phyloP scores from a whole-genome alignment of 2,797 vertebrate species.

The Lemur catta region DNA sequence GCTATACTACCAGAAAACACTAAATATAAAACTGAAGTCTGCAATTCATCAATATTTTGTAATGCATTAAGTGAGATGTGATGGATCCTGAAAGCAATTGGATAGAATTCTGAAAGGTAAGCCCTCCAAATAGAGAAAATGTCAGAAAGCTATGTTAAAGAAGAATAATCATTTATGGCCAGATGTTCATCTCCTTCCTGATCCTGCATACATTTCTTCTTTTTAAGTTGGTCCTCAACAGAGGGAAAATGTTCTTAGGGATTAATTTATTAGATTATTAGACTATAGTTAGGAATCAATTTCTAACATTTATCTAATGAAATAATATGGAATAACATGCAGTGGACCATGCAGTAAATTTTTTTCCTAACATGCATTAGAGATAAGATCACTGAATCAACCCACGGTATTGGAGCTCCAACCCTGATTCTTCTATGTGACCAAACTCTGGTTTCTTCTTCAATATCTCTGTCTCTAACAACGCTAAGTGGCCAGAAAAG shows the following conservation, averaged over 20 bases:
- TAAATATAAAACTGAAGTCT: constrained; percentile 30
- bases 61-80: background rate
- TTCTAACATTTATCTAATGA: background rate
- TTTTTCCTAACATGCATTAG: background rate
- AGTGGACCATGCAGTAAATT: background rate
- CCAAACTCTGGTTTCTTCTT: background rate
- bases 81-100: background rate
- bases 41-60: background rate
- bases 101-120: background rate
- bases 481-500: background rate
- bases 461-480: background rate
- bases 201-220: background rate
- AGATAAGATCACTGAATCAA: background rate
- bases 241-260: background rate
- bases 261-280: background rate
- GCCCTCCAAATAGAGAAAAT: background rate
- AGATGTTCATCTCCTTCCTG: background rate
- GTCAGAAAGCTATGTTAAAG: background rate
- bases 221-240: background rate
- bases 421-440: background rate
- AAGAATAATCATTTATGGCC: background rate
- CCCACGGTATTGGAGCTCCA: background rate
- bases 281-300: background rate
- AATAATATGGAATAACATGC: background rate
- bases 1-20: background rate